These are phyloP conservation scores for Metaphire vulgaris DNA, from an alignment of 1,140 invertebrate species.

Conservation along the genomic window DNA sequence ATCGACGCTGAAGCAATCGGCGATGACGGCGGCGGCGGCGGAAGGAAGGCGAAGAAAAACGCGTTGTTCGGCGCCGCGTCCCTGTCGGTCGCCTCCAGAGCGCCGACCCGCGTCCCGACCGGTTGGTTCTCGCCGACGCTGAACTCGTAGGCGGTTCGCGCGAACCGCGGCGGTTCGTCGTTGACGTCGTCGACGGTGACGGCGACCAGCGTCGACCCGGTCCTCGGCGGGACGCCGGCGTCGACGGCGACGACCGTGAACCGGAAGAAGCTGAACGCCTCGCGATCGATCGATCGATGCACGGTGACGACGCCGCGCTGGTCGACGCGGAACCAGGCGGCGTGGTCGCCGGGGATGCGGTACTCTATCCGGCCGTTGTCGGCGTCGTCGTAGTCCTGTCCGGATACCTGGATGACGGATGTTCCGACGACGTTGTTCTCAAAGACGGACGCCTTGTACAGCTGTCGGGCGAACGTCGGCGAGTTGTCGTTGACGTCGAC, in stretches of 20 bases:
- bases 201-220: constrained; percentile 13
- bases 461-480: constrained; percentile 14
- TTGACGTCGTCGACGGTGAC: constrained; percentile 22
- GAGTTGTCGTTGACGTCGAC: constrained; percentile 57
- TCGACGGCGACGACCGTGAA: constrained; percentile 24
- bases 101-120: constrained; percentile 47
- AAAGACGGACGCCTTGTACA: constrained; percentile 12
- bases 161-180: constrained; percentile 59
- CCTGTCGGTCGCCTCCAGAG: no score
- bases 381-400: constrained; percentile 2
- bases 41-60: no score
- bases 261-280: constrained; percentile 14
- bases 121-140: constrained; percentile 91
- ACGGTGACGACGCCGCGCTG: constrained; percentile 19
- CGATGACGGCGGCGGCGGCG: no score
- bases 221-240: neutral
- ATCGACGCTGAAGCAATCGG: constrained; percentile 6
- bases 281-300: constrained; percentile 20
- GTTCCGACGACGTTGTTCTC: constrained; percentile 25
- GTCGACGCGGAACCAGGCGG: constrained; percentile 10
- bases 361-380: constrained; percentile 8
- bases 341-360: neutral
- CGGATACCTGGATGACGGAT: constrained; percentile 7
- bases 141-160: constrained; percentile 73
- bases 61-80: no score